A percentile compares a stretch with the other conserved stretches of the same genome.
phyloP scores from a whole-genome alignment of 2,888 invertebrate species.

The Onthophagus sagittarius region DNA sequence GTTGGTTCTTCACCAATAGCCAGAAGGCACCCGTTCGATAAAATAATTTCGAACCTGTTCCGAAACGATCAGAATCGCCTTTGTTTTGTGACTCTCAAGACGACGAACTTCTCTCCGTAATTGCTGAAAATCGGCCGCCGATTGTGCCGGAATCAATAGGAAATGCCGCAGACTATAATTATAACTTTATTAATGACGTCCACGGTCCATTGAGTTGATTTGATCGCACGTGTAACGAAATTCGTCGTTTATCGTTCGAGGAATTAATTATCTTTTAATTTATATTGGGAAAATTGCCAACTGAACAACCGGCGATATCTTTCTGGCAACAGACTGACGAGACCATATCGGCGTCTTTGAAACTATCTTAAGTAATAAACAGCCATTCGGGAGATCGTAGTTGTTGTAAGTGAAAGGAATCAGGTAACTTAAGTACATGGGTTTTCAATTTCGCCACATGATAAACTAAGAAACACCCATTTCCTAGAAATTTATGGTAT shows the following conservation, averaged over 20 bases:
- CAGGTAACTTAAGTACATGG: neutral
- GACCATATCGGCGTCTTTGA: neutral
- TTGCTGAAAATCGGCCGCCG: neutral
- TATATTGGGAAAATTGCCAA: conserved; percentile 16
- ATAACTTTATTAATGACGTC: conserved; percentile 17
- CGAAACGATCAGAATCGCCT: neutral
- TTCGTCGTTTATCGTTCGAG: conserved; percentile 19
- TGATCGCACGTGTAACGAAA: conserved; percentile 12
- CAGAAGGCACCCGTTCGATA: neutral
- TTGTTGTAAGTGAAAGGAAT: neutral
- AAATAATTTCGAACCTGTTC: neutral
- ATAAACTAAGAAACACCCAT: neutral
- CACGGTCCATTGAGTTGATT: conserved; percentile 17
- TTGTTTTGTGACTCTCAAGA: neutral
- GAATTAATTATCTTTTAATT: conserved; percentile 20
- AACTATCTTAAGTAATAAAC: neutral
- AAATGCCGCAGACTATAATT: neutral
- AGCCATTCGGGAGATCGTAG: neutral
- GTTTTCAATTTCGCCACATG: neutral
- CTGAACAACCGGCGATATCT: neutral
- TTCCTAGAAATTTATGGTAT: neutral
- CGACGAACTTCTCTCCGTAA: neutral
- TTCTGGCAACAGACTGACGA: neutral
- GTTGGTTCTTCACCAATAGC: neutral
- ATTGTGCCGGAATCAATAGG: neutral